Conservation (phyloP, 2,888 invertebrate genomes). For the Chymomyza caudatula region DNA sequence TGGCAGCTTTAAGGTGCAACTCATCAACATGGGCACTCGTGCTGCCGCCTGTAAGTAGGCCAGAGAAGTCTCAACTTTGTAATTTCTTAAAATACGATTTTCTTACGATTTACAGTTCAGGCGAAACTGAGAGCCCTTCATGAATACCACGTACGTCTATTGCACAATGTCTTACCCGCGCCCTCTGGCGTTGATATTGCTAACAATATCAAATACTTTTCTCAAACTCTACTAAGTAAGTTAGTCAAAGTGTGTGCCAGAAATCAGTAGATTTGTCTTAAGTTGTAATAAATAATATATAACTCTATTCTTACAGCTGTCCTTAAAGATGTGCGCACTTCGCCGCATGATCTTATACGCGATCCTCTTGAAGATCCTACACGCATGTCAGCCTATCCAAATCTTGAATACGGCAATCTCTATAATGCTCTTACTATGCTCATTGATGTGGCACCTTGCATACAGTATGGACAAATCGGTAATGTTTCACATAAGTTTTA, state of each 20-base stretch:
- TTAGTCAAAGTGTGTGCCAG: no score
- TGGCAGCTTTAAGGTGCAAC: slow-evolving; percentile 84
- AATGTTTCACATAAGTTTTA: slow-evolving; percentile 40
- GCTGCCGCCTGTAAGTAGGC: slow-evolving; percentile 92
- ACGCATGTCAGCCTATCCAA: slow-evolving; percentile 95
- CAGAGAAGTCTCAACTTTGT: slow-evolving; percentile 27
- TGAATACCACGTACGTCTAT: slow-evolving; percentile 95
- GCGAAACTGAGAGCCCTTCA: slow-evolving; percentile 98
- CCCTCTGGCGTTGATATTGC: slow-evolving; percentile 98
- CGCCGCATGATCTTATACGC: slow-evolving; percentile 93
- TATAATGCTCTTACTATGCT: slow-evolving; percentile 89
- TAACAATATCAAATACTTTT: slow-evolving; percentile 98
- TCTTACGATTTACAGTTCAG: slow-evolving; percentile 85
- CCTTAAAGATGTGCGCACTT: slow-evolving; percentile 96
- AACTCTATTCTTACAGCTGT: slow-evolving; percentile 83
- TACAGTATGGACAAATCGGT: slow-evolving; percentile 93
- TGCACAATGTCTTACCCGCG: slow-evolving; percentile 93
- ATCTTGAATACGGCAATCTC: slow-evolving; percentile 96
- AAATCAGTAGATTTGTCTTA: no score
- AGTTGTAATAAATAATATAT: no score
- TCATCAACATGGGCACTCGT: slow-evolving; percentile 93
- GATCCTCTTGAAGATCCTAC: slow-evolving; percentile 90
- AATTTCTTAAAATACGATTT: background rate
- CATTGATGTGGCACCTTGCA: slow-evolving; percentile 95
- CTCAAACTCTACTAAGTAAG: slow-evolving; percentile 96